A percentile compares a stretch with the other conserved stretches of the same genome.
Conservation (phyloP, 2,797 vertebrate genomes). For the Pseudochirops cupreus region DNA sequence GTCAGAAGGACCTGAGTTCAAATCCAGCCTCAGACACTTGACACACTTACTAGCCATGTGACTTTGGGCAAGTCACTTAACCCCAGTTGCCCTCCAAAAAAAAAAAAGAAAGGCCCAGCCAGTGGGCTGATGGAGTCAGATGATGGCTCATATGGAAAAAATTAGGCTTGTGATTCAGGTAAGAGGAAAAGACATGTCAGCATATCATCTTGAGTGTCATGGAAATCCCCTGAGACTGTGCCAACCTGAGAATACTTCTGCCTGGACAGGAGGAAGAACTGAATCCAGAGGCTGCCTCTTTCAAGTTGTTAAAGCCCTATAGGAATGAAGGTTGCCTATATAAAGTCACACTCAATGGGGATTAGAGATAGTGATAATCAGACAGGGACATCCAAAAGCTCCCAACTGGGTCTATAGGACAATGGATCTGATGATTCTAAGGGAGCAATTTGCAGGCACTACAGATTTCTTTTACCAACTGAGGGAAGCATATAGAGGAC, state of each 20-base stretch:
- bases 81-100: no score
- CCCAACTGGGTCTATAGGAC: not conserved
- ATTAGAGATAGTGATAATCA: not conserved
- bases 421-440: not conserved
- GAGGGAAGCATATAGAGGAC: not conserved
- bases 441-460: not conserved
- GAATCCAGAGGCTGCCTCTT: not conserved
- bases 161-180: not conserved
- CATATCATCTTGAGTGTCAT: not conserved
- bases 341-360: not conserved
- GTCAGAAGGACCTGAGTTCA: no score
- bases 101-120: no score
- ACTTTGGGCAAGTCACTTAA: no score
- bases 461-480: not conserved
- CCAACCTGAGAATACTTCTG: not conserved
- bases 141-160: not conserved
- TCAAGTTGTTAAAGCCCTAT: not conserved
- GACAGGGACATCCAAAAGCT: not conserved
- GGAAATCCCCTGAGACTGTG: not conserved
- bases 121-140: not conserved
- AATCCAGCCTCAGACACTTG: no score
- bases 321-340: not conserved
- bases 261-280: not conserved
- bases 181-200: not conserved
- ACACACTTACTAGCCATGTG: no score